Percentiles rank a stretch among this genome's conserved stretches.
Conservation (phyloP, 1,140 invertebrate genomes). For the Hypothenemus hampei region DNA sequence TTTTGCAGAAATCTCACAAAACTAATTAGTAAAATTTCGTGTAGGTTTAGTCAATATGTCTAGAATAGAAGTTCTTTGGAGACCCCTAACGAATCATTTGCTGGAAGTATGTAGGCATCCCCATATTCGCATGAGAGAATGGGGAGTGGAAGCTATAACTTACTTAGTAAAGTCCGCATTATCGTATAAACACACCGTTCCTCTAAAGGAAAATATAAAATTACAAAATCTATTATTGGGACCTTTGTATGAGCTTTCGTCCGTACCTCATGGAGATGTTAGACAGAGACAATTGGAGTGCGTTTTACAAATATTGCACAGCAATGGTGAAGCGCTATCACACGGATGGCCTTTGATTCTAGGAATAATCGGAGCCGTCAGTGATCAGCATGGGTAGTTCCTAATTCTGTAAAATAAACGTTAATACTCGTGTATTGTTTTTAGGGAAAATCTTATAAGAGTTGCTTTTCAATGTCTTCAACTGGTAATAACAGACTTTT, state of each 20-base stretch:
- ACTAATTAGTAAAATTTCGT: neutral
- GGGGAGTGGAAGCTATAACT: conserved; percentile 96
- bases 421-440: conserved; percentile 29
- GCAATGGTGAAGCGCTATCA: conserved; percentile 82
- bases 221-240: conserved; percentile 80
- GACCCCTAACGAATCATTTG: conserved; percentile 92
- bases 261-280: conserved; percentile 86
- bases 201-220: conserved; percentile 81
- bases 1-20: neutral
- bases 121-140: conserved; percentile 90
- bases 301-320: conserved; percentile 87
- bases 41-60: conserved; percentile 82
- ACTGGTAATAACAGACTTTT: conserved; percentile 93
- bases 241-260: conserved; percentile 85
- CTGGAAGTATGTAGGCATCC: conserved; percentile 95
- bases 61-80: conserved; percentile 92
- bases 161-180: conserved; percentile 91
- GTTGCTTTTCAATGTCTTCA: conserved; percentile 95
- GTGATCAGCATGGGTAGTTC: conserved; percentile 81
- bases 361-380: conserved; percentile 90
- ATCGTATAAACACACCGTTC: conserved; percentile 77
- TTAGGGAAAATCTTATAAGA: conserved; percentile 83
- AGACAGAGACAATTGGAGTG: conserved; percentile 93
- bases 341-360: conserved; percentile 94
- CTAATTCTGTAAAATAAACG: neutral